Percentiles rank a stretch among this genome's conserved stretches.
These are phyloP conservation scores for Cephus cinctus DNA, from an alignment of 1,140 invertebrate species.

Conservation along the genomic window DNA sequence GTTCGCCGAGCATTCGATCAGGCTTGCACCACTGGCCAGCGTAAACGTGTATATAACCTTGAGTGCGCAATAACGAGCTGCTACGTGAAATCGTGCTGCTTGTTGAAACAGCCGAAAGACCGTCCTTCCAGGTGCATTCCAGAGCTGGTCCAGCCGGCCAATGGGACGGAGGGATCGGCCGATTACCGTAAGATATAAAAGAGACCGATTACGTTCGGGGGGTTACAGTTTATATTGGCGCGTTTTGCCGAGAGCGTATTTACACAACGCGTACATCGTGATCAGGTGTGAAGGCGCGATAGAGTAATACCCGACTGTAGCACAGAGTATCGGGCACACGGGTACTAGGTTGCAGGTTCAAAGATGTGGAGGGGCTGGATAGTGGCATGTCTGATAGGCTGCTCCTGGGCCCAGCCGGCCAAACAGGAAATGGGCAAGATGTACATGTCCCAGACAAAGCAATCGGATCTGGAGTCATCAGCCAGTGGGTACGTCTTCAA, in stretches of 20 bases:
- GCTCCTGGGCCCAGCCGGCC: constrained; percentile 4
- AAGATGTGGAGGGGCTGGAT: constrained; percentile 7
- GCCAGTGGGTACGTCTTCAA: constrained; percentile 9
- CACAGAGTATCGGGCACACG: too few species aligned
- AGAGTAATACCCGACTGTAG: too few species aligned
- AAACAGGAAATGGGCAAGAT: neutral
- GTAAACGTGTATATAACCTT: constrained; percentile 2
- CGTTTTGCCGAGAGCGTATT: constrained; percentile 15
- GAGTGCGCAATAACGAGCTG: constrained; percentile 17
- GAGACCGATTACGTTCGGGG: constrained; percentile 20
- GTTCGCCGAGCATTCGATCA: neutral
- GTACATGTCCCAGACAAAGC: neutral
- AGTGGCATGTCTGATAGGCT: constrained; percentile 3
- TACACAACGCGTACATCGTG: too few species aligned
- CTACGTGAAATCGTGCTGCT: constrained; percentile 25
- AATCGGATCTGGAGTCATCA: neutral
- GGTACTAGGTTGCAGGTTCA: too few species aligned
- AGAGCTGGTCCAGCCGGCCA: constrained; percentile 12
- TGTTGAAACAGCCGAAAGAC: constrained; percentile 21
- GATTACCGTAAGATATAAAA: constrained; percentile 39
- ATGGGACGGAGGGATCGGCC: constrained; percentile 18
- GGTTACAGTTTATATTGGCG: constrained; percentile 34
- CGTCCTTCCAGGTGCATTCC: constrained; percentile 23
- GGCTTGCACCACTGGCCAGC: constrained; percentile 4
- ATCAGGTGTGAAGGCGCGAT: too few species aligned